A percentile compares a stretch with the other conserved stretches of the same genome.
Conservation (phyloP, 2,797 vertebrate species). For the Phoeniculus purpureus region DNA sequence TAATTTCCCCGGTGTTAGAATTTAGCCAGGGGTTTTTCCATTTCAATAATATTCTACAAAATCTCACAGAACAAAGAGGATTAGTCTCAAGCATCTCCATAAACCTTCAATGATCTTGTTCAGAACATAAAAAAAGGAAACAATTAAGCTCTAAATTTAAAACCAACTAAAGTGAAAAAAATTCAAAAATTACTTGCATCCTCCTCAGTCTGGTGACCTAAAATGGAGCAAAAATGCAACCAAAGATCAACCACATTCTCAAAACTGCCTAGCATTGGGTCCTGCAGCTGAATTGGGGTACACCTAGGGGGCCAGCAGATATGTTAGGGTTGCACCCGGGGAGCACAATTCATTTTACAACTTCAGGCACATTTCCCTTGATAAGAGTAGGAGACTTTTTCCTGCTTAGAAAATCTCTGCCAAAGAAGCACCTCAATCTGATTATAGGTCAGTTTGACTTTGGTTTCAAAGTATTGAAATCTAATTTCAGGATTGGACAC, state of each 20-base stretch:
- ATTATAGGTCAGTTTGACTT: neutral
- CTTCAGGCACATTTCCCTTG: neutral
- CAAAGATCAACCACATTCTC: neutral
- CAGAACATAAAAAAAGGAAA: neutral
- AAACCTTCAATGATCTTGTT: neutral
- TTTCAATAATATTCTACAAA: slow-evolving; percentile 15
- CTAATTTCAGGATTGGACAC: neutral
- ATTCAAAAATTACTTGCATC: neutral
- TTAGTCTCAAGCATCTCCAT: neutral
- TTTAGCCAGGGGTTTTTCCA: slow-evolving; percentile 46
- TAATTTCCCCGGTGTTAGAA: slow-evolving; percentile 39
- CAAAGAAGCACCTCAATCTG: neutral
- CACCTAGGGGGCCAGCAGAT: neutral
- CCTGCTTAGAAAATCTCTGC: slow-evolving; percentile 15
- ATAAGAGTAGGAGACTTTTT: neutral
- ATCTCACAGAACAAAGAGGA: slow-evolving; percentile 22
- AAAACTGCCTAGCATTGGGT: neutral
- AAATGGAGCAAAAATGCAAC: neutral
- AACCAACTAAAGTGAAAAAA: neutral
- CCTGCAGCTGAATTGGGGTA: neutral
- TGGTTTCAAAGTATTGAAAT: neutral
- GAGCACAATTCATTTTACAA: neutral
- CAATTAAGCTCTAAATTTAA: neutral
- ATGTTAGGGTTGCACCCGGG: neutral
- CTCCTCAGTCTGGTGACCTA: neutral